Conservation (phyloP, 2,888 invertebrate species). For the Helobdella robusta region DNA sequence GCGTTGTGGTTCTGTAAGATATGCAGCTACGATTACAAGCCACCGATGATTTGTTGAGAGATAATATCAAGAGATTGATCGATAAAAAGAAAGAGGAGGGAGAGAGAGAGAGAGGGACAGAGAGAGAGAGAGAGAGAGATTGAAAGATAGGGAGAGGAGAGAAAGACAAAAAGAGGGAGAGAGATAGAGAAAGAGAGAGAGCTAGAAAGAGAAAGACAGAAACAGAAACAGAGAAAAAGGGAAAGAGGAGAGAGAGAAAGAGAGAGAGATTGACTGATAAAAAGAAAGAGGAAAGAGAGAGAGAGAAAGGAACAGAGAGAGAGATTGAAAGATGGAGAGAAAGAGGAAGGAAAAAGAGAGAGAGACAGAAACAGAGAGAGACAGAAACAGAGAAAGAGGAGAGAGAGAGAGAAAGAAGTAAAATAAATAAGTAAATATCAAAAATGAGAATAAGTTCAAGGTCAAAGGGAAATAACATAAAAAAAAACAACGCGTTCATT, state of each 20-base stretch:
- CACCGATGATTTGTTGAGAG: too few relatives aligned
- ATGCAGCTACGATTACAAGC: too few relatives aligned
- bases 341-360: constrained; percentile 3
- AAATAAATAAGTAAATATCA: neutral
- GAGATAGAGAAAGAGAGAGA: neutral
- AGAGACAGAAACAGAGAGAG: too few relatives aligned
- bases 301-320: too few relatives aligned
- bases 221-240: neutral
- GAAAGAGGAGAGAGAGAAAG: neutral
- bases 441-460: neutral
- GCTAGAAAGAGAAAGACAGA: neutral
- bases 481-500: neutral
- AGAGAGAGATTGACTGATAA: neutral
- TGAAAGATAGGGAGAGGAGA: neutral
- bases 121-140: neutral
- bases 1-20: too few relatives aligned
- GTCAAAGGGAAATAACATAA: constrained; percentile 8
- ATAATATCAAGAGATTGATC: neutral
- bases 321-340: too few relatives aligned
- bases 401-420: neutral
- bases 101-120: neutral
- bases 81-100: neutral
- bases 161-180: neutral
- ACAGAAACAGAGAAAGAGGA: neutral
- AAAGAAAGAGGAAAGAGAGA: neutral